Evolutionary conservation across 2,797 vertebrate species (phyloP).

Genomic region (Eupleurogrammus muticus): DNA sequence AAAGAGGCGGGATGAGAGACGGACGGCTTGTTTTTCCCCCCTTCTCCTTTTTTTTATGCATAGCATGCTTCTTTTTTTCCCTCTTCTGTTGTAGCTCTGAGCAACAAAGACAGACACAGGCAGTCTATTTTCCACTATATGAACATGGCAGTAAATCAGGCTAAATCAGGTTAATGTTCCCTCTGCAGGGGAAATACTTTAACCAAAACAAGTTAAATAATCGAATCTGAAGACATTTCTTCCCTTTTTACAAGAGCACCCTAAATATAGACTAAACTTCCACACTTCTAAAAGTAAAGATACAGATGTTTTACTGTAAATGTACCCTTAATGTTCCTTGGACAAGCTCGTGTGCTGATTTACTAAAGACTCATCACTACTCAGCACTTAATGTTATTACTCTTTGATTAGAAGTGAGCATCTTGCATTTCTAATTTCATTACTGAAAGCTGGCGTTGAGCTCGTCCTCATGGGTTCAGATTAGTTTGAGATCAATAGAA

Average conservation of each 20-base stretch:
- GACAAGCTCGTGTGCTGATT: slow-evolving; percentile 32
- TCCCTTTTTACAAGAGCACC: slow-evolving; percentile 1
- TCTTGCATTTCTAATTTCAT: slow-evolving; percentile 60
- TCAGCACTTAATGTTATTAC: slow-evolving; percentile 67
- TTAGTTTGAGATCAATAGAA: slow-evolving; percentile 46
- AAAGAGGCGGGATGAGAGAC: slow-evolving; percentile 14
- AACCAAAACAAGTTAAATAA: slow-evolving; percentile 25
- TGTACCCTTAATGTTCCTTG: slow-evolving; percentile 12
- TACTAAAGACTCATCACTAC: slow-evolving; percentile 35
- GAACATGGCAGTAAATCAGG: slow-evolving; percentile 47
- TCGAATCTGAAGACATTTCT: not conserved
- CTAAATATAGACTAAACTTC: slow-evolving; percentile 13
- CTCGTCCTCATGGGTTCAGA: slow-evolving; percentile 37
- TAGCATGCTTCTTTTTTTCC: slow-evolving; percentile 8
- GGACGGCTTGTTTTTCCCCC: slow-evolving; percentile 2
- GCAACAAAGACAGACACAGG: slow-evolving; percentile 17
- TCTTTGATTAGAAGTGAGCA: slow-evolving; percentile 34
- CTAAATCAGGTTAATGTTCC: slow-evolving; percentile 46
- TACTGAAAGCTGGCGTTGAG: slow-evolving; percentile 43
- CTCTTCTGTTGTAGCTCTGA: slow-evolving; percentile 25
- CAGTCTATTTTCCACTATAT: slow-evolving; percentile 51
- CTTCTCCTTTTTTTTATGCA: not conserved
- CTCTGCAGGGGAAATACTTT: slow-evolving; percentile 18
- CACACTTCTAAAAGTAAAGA: not conserved
- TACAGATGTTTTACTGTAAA: slow-evolving; percentile 12